Percentiles rank a stretch among this genome's conserved stretches.
Conservation (phyloP, 2,797 vertebrate genomes). For the Diglossa cyanea region DNA sequence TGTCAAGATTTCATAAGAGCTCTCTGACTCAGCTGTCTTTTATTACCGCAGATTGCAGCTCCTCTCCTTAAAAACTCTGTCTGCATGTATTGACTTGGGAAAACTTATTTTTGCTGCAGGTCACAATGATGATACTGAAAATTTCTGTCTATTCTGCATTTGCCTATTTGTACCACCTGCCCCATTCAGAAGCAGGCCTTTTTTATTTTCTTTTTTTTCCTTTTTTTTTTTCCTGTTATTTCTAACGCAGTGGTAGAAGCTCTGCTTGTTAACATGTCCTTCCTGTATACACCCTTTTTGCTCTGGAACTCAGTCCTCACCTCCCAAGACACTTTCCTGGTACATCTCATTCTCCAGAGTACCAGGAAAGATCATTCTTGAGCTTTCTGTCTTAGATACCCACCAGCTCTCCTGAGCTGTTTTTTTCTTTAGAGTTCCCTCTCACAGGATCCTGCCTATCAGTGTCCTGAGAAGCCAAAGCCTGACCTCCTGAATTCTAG, state of each 20-base stretch:
- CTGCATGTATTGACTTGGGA: background rate
- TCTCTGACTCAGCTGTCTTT: background rate
- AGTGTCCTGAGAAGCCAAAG: background rate
- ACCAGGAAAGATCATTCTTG: background rate
- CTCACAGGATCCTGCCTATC: background rate
- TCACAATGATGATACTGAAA: background rate
- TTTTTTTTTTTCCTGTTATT: background rate
- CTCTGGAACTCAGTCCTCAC: background rate
- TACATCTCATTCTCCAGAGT: background rate
- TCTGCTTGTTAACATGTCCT: background rate
- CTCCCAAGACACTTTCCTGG: background rate
- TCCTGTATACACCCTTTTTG: background rate
- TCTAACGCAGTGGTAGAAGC: background rate
- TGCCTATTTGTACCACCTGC: background rate
- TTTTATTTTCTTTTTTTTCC: rapidly evolving
- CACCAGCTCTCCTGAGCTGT: background rate
- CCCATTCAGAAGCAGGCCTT: background rate
- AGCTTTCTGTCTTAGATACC: background rate
- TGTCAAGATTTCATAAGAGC: background rate
- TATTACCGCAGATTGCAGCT: background rate
- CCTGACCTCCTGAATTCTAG: background rate
- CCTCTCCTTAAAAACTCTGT: background rate
- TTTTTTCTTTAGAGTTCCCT: background rate
- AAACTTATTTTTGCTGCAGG: background rate
- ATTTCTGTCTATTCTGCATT: background rate